Evolutionary conservation across 2,797 vertebrate species (phyloP).

Genomic region (Presbytis comata): DNA sequence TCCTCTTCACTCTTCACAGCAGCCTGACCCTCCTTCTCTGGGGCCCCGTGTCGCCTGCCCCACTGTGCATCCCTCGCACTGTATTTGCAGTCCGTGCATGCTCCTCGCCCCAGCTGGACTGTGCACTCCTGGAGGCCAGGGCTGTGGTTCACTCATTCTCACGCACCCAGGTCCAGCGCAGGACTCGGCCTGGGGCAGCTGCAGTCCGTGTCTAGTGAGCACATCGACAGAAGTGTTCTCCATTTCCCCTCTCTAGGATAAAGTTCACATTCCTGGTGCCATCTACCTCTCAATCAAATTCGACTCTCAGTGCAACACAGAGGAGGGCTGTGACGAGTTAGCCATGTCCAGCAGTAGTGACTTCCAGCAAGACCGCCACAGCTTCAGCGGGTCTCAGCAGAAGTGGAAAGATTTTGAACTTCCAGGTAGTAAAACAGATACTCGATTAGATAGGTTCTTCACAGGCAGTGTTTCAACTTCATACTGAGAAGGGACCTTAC

Average conservation of each 20-base stretch:
- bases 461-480: background rate
- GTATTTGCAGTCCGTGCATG: fast-evolving
- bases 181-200: background rate
- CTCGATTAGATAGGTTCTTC: background rate
- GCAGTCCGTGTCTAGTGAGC: background rate
- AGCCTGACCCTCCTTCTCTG: background rate
- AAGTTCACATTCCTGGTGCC: conserved; percentile 97
- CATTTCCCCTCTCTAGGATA: conserved; percentile 88
- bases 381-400: conserved; percentile 95
- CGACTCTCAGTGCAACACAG: conserved; percentile 95
- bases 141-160: background rate
- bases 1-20: background rate
- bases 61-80: fast-evolving
- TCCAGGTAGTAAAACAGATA: conserved; percentile 88
- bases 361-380: conserved; percentile 95
- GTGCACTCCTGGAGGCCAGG: background rate
- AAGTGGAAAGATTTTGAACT: conserved; percentile 98
- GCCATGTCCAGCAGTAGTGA: conserved; percentile 95
- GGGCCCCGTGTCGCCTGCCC: background rate
- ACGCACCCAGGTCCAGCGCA: background rate
- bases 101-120: background rate
- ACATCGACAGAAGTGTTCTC: background rate
- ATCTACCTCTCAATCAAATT: conserved; percentile 98
- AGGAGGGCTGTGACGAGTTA: conserved; percentile 97
- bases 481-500: background rate